phyloP scores from a whole-genome alignment of 2,113 vertebrate genomes.

The Oreochromis tanganicae region DNA sequence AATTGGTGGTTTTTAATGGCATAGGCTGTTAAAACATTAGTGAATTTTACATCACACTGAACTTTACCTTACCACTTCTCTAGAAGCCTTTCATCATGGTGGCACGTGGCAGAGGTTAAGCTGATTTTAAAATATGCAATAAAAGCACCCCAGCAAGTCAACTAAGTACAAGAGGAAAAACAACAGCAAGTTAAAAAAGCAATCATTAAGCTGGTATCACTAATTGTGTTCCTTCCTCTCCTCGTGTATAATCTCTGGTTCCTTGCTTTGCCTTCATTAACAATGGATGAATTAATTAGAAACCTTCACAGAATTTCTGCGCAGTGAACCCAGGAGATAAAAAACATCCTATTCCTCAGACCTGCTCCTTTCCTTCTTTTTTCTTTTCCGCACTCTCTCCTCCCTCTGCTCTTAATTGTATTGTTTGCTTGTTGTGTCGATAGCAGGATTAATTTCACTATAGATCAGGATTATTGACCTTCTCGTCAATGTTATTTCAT shows the following conservation, averaged over 20 bases:
- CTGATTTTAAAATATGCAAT: constrained; percentile 58
- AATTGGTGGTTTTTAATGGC: not conserved
- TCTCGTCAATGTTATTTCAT: constrained; percentile 77
- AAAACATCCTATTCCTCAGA: constrained; percentile 67
- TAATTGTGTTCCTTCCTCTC: constrained; percentile 75
- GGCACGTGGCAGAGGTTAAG: not conserved
- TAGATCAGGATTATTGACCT: constrained; percentile 78
- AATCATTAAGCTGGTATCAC: constrained; percentile 78
- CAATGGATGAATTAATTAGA: constrained; percentile 84
- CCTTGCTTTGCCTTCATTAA: constrained; percentile 76
- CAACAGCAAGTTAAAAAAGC: constrained; percentile 65
- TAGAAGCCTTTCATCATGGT: not conserved
- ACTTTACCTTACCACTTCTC: not conserved
- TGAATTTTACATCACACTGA: not conserved
- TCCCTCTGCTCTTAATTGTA: constrained; percentile 70
- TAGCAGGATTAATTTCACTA: constrained; percentile 79
- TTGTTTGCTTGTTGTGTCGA: constrained; percentile 75
- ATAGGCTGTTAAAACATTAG: not conserved
- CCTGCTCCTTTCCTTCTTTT: constrained; percentile 29
- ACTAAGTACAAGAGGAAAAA: constrained; percentile 56
- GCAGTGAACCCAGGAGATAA: constrained; percentile 77
- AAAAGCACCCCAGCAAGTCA: constrained; percentile 51
- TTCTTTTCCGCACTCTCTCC: constrained; percentile 7
- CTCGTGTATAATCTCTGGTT: constrained; percentile 72
- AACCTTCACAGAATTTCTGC: constrained; percentile 78